Percentiles rank a stretch among this genome's conserved stretches.
Conservation (phyloP, 2,797 vertebrate genomes). For the Parambassis ranga region DNA sequence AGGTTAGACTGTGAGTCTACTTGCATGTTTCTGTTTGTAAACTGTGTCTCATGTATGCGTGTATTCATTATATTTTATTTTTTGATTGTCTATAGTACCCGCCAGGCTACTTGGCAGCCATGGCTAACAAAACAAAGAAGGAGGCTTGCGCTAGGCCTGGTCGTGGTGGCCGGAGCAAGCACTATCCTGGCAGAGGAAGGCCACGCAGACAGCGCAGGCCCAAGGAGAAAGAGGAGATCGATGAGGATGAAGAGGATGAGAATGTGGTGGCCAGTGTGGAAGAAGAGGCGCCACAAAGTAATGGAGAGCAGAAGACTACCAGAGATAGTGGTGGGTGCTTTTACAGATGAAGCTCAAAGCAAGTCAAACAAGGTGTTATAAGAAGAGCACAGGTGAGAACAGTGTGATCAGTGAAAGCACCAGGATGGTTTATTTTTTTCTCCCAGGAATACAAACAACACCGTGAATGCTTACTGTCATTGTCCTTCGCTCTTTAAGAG, state of each 20-base stretch:
- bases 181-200: constrained; percentile 80
- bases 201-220: constrained; percentile 69
- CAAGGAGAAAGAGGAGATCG: constrained; percentile 70
- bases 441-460: no score
- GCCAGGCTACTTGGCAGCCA: constrained; percentile 93
- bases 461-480: background rate
- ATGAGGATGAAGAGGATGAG: constrained; percentile 58
- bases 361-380: constrained; percentile 53
- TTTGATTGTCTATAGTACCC: constrained; percentile 84
- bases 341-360: constrained; percentile 47
- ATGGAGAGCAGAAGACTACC: constrained; percentile 70
- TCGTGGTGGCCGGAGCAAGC: constrained; percentile 79
- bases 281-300: constrained; percentile 69
- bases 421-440: background rate
- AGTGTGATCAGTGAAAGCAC: background rate
- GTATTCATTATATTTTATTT: background rate
- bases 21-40: background rate
- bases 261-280: constrained; percentile 40
- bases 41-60: no score
- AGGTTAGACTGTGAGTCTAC: constrained; percentile 79
- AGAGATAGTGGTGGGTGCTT: constrained; percentile 68
- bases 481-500: background rate
- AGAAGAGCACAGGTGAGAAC: constrained; percentile 52
- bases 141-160: constrained; percentile 78
- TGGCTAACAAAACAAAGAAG: constrained; percentile 95